Evolutionary conservation across 2,888 invertebrate genomes (phyloP), one percentile per base, ranked within the genome.

Genomic region (Brachypterus glaber): DNA sequence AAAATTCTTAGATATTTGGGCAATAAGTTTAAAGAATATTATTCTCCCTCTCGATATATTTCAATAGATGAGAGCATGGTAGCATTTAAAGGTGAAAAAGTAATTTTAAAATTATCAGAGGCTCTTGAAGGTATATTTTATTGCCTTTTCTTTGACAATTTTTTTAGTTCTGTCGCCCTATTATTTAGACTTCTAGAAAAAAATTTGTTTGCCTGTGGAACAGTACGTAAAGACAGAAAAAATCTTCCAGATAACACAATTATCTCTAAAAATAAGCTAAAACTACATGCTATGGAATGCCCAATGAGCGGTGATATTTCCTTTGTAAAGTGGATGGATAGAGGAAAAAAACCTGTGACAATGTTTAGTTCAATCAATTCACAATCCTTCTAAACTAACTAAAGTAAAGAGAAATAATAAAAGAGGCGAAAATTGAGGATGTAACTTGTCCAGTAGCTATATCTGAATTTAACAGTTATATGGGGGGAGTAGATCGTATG

Each of bases 301-400:
- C 14, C 18, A 4, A 17, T 30, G 17, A 9, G 7, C n/a, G 36
- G 30, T 17, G 29, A 17, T 15, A 29, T 35, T 14, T 35, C 29
- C 15, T 35, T 29, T 11, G 17, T 35, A 9, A 12, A 15, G 13
- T 35, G 36, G 36, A 13, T 30, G 8, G 36, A 36, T 11, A 11
- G 36, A 29, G 36, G 36, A 11, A 36, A 36, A 36, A 36, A 29
- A 17, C 30, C 36, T 15, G 36, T 36, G 9, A 30, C 18, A 4
- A 16, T 36, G 5, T 30, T 36, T 30, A 30, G 29, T 30, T 36
- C 36, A n/a, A n/a, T n/a, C n/a, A n/a, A 36, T 36, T 29, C 30
- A 36, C 15, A 27, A 35, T 9, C 35, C 26, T 2, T 35, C 30
- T 9, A 17, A 36, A 30, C 21, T 29, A 11, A 35, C 29, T 15